phyloP scores from a whole-genome alignment of 2,113 vertebrate species.

The Crocuta crocuta region DNA sequence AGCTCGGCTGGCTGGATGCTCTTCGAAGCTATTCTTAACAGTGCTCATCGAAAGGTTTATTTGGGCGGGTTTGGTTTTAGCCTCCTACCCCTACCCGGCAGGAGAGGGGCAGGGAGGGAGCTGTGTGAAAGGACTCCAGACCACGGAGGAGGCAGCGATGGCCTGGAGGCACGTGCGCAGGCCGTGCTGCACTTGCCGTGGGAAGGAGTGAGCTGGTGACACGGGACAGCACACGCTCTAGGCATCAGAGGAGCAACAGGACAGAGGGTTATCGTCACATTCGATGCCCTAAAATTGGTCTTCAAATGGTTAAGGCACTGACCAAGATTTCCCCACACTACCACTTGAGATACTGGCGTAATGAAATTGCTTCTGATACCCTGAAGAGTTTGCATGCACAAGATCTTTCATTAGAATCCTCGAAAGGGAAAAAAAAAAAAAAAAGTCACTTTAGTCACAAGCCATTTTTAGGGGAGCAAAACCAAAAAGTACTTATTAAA shows the following conservation, averaged over 20 bases:
- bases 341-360: not conserved
- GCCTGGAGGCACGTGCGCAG: not conserved
- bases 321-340: slow-evolving; percentile 58
- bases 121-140: slow-evolving; percentile 5
- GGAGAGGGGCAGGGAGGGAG: not conserved
- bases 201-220: slow-evolving; percentile 31
- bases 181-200: not conserved
- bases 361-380: not conserved
- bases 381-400: not conserved
- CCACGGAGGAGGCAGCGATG: not conserved
- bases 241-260: not conserved
- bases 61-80: not conserved
- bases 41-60: not conserved
- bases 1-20: not conserved
- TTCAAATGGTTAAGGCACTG: slow-evolving; percentile 85
- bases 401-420: slow-evolving; percentile 27
- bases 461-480: slow-evolving; percentile 70
- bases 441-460: slow-evolving; percentile 63
- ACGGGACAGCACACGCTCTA: slow-evolving; percentile 44
- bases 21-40: not conserved
- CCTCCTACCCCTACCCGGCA: not conserved
- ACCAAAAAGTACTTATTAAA: slow-evolving; percentile 30
- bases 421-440: not conserved
- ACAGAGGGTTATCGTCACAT: not conserved
- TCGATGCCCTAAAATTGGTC: slow-evolving; percentile 72